Conservation (phyloP, 2,113 vertebrate species). For the Albula glossodonta region DNA sequence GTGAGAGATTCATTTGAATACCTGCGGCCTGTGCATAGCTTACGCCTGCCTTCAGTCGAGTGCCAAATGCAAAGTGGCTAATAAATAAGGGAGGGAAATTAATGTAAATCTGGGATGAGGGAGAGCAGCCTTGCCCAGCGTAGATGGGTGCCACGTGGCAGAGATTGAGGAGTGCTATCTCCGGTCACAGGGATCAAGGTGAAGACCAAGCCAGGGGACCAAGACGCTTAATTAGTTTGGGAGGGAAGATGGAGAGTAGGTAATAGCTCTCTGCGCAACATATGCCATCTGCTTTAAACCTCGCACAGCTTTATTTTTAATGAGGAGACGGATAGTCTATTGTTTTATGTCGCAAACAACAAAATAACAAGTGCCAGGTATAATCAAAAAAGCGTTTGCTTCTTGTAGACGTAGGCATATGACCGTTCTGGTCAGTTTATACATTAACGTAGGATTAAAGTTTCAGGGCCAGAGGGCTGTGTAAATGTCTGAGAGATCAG, state of each 20-base stretch:
- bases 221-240: constrained; percentile 62
- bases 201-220: constrained; percentile 63
- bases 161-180: constrained; percentile 60
- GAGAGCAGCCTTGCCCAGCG: constrained; percentile 57
- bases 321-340: not conserved
- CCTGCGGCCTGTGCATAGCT: constrained; percentile 57
- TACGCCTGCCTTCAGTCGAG: constrained; percentile 64
- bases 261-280: constrained; percentile 56
- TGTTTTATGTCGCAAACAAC: not conserved
- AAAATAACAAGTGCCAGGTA: not conserved
- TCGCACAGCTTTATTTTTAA: constrained; percentile 46
- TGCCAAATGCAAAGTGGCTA: constrained; percentile 72
- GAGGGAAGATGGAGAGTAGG: constrained; percentile 58
- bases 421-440: not conserved
- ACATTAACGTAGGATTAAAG: not conserved
- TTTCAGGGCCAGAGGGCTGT: not conserved
- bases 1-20: constrained; percentile 63
- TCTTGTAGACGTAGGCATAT: not conserved
- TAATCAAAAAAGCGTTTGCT: not conserved
- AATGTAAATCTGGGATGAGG: constrained; percentile 72
- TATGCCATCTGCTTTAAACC: constrained; percentile 52
- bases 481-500: not conserved
- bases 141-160: constrained; percentile 54
- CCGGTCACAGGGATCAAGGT: constrained; percentile 70
- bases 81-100: constrained; percentile 75